Evolutionary conservation across 1,140 invertebrate species (phyloP).

Genomic region (Drosophila elegans): DNA sequence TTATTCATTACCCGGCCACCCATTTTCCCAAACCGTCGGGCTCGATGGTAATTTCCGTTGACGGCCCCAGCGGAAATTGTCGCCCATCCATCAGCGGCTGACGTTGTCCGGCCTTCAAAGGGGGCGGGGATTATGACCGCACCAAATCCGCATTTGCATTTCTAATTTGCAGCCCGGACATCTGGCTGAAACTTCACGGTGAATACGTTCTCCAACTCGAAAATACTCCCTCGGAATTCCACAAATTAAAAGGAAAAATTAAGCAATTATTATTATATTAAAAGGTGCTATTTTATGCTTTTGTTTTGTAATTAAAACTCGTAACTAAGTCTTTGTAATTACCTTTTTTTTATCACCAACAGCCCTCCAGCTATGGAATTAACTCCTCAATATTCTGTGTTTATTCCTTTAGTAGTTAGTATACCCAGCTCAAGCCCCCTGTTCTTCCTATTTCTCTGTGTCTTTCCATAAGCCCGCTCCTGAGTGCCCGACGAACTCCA

Average conservation of each 20-base stretch:
- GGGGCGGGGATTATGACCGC: slow-evolving; percentile 11
- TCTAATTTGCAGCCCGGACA: slow-evolving; percentile 29
- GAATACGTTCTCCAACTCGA: background rate
- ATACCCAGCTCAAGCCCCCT: background rate
- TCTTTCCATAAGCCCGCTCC: slow-evolving; percentile 51
- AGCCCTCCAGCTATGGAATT: too few relatives aligned
- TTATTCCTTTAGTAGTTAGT: slow-evolving; percentile 1
- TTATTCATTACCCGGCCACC: slow-evolving; percentile 40
- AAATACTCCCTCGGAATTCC: slow-evolving; percentile 1
- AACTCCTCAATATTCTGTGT: background rate
- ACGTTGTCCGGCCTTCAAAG: slow-evolving; percentile 7
- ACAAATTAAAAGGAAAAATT: background rate
- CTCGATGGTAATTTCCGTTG: slow-evolving; percentile 50
- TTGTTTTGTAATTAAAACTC: slow-evolving; percentile 1
- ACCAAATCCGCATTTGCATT: slow-evolving; percentile 29
- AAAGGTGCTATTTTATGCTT: background rate
- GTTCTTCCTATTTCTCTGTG: slow-evolving; percentile 1
- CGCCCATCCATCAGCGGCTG: slow-evolving; percentile 45
- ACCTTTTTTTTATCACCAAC: too few relatives aligned
- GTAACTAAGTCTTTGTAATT: too few relatives aligned
- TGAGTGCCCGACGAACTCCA: slow-evolving; percentile 57
- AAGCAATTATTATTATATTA: background rate
- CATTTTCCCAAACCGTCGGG: background rate
- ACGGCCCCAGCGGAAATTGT: slow-evolving; percentile 38
- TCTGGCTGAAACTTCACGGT: slow-evolving; percentile 5